Evolutionary conservation across 2,113 vertebrate genomes (phyloP).

Genomic region (Pseudorasbora parva): DNA sequence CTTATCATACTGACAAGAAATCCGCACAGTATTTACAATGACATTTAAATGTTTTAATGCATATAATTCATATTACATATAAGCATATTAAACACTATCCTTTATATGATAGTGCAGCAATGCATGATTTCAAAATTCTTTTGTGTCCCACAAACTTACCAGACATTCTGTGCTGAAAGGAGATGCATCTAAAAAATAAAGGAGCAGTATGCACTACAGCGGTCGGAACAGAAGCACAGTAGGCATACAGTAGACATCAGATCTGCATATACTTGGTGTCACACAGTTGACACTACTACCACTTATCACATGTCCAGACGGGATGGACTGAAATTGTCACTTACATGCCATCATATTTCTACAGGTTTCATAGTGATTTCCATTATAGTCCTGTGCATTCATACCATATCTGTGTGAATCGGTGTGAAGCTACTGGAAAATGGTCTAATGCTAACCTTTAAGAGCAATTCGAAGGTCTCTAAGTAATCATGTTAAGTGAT

Average conservation of each 20-base stretch:
- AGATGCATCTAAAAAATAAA: conserved; percentile 4
- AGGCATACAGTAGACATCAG: background rate
- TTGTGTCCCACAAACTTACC: background rate
- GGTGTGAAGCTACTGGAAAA: background rate
- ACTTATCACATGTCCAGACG: background rate
- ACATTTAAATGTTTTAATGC: background rate
- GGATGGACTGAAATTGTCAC: background rate
- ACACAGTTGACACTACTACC: background rate
- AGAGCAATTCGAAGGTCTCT: background rate
- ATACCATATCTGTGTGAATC: background rate
- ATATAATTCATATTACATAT: background rate
- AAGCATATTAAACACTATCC: background rate
- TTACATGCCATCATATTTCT: conserved; percentile 11
- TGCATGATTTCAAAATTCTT: background rate
- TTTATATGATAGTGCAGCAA: background rate
- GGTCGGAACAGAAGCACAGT: background rate
- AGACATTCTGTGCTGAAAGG: background rate
- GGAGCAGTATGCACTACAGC: background rate
- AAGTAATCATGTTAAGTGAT: background rate
- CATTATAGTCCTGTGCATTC: background rate
- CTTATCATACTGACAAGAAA: background rate
- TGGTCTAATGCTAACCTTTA: background rate
- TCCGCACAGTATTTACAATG: background rate
- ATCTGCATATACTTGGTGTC: background rate
- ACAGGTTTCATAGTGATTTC: background rate